Percentiles rank a stretch among this genome's conserved stretches.
Conservation (phyloP, 1,140 invertebrate species). For the Ridgeia piscesae region DNA sequence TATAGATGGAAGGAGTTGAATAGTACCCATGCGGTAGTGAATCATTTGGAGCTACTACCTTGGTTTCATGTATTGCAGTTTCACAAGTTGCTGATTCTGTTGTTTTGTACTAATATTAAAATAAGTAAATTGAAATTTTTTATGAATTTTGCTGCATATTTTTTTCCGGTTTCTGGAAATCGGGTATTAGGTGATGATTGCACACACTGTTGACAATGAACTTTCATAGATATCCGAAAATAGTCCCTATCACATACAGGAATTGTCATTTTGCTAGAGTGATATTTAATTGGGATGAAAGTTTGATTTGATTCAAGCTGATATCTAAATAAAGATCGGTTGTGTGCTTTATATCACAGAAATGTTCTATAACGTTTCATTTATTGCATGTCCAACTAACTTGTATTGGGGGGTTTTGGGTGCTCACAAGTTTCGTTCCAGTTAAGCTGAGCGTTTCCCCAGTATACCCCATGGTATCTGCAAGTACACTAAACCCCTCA, state of each 20-base stretch:
- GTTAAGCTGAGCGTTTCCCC: not conserved
- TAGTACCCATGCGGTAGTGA: too few species aligned
- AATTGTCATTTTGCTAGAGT: not conserved
- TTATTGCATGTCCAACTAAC: not conserved
- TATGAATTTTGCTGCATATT: not conserved
- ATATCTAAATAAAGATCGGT: not conserved
- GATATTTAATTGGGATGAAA: not conserved
- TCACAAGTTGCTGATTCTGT: not conserved
- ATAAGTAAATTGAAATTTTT: conserved; percentile 1
- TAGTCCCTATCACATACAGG: not conserved
- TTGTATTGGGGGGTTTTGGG: not conserved
- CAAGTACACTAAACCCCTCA: not conserved
- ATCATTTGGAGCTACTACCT: not conserved
- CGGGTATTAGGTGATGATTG: not conserved
- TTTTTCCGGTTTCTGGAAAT: not conserved
- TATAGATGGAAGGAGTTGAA: not conserved
- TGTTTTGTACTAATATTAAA: not conserved
- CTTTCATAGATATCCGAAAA: not conserved
- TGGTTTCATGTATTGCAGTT: not conserved
- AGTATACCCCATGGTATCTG: not conserved
- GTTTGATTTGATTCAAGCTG: not conserved
- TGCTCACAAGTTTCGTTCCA: not conserved
- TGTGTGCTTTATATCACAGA: not conserved
- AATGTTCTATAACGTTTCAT: not conserved
- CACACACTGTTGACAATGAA: not conserved